Evolutionary conservation across 64 coral and sea anemone genomes (phyloP), one percentile per base, ranked within the genome.

Genomic region (Orbicella faveolata): DNA sequence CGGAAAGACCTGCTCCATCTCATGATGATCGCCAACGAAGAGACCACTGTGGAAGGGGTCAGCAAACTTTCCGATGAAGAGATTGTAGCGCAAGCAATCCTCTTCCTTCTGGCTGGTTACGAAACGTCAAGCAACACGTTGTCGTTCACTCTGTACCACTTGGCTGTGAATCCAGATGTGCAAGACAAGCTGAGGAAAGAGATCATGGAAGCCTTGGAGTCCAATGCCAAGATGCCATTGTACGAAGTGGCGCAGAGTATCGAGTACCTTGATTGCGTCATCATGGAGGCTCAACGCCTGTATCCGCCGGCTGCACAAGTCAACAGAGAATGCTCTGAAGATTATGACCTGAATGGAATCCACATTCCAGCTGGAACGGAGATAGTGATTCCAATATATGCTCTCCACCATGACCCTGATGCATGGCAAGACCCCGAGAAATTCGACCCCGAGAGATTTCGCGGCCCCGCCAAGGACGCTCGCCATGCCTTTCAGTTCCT

Each of bases 371-470:
- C 92, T 73, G 92, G 87, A 23, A 93, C 81, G 77, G 77, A 88
- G 37, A 59, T 93, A 21, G 6, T 83, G 1, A 89, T 93, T 8
- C 92, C 87, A 3, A 67, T 89, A 20, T 89, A 93, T 54, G 77
- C 77, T n/a, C 44, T 93, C 34, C 92, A 93, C 35, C 69, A 83
- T 77, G 92, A 93, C 51, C 92, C 92, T 23, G 51, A 88, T 10
- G 92, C 92, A 13, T 93, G 87, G 92, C 41, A 87, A 12, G 87
- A 93, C 13, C 86, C 87, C 11, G 87, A 77, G 1, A 93, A 89
- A 87, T 93, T 93, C 84, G 92, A 93, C 72, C 86, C 92, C 19
- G 92, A 93, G 25, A 75, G 92, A 19, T 93, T 93, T 73, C 92
- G 87, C 33, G 92, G 92, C 23, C 35, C 86, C 2, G 69, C 85